Base-by-base conservation (phyloP, 2,797 vertebrate genomes). In the Microctenopoma steveboyesi region DNA sequence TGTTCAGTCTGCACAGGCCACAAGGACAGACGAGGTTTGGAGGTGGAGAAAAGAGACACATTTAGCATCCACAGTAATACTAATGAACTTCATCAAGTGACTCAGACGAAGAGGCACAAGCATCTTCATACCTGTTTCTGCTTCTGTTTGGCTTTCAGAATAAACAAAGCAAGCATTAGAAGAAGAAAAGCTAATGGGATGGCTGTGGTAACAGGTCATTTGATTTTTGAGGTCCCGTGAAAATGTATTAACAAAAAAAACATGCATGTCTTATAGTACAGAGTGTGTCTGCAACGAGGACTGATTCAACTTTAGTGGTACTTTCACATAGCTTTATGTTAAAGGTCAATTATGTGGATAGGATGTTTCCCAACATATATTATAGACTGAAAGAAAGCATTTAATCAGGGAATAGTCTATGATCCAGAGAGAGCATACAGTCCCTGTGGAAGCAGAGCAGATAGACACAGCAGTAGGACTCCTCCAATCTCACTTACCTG, bases 131-230 rank as follows among this genome's bases (percentile, higher is more conserved):
- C 97, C 97, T 97, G 96, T 74, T 98, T 98, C 92, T 97, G 97
- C 96, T 98, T 98, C 97, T 98, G 97, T 93, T 99, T 99, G 85
- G 97, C 97, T 99, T 96, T 95, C 85, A 88, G 88, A 91, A 88
- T 79, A 86, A 94, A 94, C 87, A 95, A 79, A 95, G 91, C 83
- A 84, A 79, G 93, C 72, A 90, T 88, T 91, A 73, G 53, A 70
- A 49, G 13, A 16, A 53, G 13, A 64, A 43, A 64, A 63, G 47
- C 48, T 61, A 40, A n/a, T 7, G 42, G 14, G 7, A 48, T 51
- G 28, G 25, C 11, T 47, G 4, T 54, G 15, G 11, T 47, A 40
- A 53, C 47, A 69, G 16, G n/a, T 53, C 5, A 61, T 46, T 33
- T 51, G 4, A 30, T n/a, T 45, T 56, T 37, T 47, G n/a, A 54